These are phyloP conservation scores for Strigamia transsilvanica DNA, from an alignment of 2,888 invertebrate species.

Conservation along the genomic window DNA sequence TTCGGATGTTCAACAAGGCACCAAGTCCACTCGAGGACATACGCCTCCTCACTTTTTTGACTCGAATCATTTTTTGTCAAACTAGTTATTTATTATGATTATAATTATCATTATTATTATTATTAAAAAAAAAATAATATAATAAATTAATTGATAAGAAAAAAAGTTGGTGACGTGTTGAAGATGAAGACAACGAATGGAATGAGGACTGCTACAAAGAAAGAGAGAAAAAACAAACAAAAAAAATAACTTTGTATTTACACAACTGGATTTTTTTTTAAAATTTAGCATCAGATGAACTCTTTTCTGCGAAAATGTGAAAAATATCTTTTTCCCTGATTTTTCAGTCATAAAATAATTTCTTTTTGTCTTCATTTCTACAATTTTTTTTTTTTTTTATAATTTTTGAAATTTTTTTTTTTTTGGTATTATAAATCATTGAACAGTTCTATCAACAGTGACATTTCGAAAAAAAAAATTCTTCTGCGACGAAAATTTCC, in stretches of 20 bases:
- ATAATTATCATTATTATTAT: not conserved
- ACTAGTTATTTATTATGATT: not conserved
- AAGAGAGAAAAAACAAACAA: not conserved
- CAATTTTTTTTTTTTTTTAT: slow-evolving; percentile 23
- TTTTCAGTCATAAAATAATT: too few species aligned
- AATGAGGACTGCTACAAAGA: too few species aligned
- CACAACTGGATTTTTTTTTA: slow-evolving; percentile 27
- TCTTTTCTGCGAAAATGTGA: slow-evolving; percentile 10
- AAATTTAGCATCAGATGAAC: slow-evolving; percentile 4
- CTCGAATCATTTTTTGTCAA: slow-evolving; percentile 27
- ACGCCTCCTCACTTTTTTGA: not conserved
- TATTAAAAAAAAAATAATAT: too few species aligned
- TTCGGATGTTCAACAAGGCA: not conserved
- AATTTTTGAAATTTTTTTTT: not conserved
- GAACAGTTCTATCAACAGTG: slow-evolving; percentile 32
- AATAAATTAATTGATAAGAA: not conserved
- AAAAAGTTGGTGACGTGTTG: slow-evolving; percentile 4
- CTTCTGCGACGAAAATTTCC: slow-evolving; percentile 34
- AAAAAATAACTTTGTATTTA: not conserved
- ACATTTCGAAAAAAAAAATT: slow-evolving; percentile 38
- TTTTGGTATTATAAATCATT: slow-evolving; percentile 15
- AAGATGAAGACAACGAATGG: not conserved
- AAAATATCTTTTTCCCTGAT: not conserved
- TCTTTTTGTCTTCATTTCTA: not conserved
- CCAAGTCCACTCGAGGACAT: not conserved